Evolutionary conservation across 2,888 invertebrate species (phyloP).

Genomic region (Endomychus coccineus): DNA sequence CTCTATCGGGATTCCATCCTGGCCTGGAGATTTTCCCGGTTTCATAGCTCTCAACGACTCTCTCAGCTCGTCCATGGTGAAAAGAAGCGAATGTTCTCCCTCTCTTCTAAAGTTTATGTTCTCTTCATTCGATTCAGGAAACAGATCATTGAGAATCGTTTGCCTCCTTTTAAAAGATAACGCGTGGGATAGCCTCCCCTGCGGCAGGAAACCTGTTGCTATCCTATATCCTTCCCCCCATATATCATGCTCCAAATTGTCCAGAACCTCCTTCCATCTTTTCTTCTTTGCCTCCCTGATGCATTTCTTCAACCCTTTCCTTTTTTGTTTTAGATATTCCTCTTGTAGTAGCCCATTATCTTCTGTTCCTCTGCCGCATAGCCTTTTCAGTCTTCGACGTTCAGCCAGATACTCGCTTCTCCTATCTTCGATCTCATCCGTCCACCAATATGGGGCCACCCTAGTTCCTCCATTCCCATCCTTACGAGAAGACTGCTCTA

Average conservation of each 20-base stretch:
- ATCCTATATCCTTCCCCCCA: conserved; percentile 4
- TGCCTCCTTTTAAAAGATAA: background rate
- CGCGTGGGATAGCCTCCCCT: background rate
- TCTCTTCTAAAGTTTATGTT: background rate
- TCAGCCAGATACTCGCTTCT: background rate
- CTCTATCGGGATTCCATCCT: conserved; percentile 22
- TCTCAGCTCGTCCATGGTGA: conserved; percentile 17
- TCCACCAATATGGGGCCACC: conserved; percentile 5
- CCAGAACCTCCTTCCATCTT: background rate
- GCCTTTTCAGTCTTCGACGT: background rate
- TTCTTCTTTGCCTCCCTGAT: background rate
- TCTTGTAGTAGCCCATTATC: background rate
- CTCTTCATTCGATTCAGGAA: background rate
- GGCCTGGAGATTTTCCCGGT: conserved; percentile 21
- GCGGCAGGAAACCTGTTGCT: background rate
- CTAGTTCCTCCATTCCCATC: background rate
- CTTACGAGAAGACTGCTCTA: background rate
- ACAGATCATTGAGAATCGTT: background rate
- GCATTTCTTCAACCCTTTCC: background rate
- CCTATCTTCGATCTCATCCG: background rate
- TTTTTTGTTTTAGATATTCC: background rate
- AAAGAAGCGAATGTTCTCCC: conserved; percentile 1
- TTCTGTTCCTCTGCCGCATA: background rate
- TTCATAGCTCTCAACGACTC: conserved; percentile 12
- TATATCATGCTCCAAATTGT: background rate